phyloP scores from a whole-genome alignment of 2,888 invertebrate genomes.

The Colletes collaris region DNA sequence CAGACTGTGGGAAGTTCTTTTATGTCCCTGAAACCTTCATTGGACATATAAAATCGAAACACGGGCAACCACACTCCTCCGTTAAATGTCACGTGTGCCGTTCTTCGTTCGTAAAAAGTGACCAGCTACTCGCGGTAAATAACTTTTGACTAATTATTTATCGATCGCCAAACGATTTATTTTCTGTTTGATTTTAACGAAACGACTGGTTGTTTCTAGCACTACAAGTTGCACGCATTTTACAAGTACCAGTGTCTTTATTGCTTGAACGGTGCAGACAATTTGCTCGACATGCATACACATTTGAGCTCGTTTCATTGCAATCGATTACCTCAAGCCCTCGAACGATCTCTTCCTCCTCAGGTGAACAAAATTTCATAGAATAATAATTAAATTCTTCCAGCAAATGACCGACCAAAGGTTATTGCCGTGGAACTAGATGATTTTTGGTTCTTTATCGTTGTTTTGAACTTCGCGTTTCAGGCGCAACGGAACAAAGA shows the following conservation, averaged over 20 bases:
- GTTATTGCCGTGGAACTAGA: no score
- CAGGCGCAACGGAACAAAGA: constrained; percentile 70
- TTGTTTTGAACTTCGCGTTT: constrained; percentile 14
- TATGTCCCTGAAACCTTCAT: constrained; percentile 79
- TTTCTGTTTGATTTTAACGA: not conserved
- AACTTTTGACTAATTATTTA: not conserved
- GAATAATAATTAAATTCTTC: not conserved
- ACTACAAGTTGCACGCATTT: constrained; percentile 82
- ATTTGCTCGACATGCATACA: constrained; percentile 80
- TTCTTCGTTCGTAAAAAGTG: constrained; percentile 78
- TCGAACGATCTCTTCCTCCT: constrained; percentile 77
- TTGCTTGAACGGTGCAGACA: constrained; percentile 82
- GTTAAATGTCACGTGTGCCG: constrained; percentile 83
- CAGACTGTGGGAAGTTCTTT: constrained; percentile 79
- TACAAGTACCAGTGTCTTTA: constrained; percentile 84
- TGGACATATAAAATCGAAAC: constrained; percentile 77
- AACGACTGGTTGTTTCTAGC: constrained; percentile 70
- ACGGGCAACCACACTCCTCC: constrained; percentile 54
- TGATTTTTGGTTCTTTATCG: no score
- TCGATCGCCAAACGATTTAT: not conserved
- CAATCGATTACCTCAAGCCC: constrained; percentile 79
- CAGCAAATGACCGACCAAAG: not conserved
- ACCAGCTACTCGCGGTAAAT: constrained; percentile 73
- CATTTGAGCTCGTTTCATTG: constrained; percentile 84
- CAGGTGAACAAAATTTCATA: constrained; percentile 61